Conservation (phyloP, 2,888 invertebrate species). For the Automeris io region DNA sequence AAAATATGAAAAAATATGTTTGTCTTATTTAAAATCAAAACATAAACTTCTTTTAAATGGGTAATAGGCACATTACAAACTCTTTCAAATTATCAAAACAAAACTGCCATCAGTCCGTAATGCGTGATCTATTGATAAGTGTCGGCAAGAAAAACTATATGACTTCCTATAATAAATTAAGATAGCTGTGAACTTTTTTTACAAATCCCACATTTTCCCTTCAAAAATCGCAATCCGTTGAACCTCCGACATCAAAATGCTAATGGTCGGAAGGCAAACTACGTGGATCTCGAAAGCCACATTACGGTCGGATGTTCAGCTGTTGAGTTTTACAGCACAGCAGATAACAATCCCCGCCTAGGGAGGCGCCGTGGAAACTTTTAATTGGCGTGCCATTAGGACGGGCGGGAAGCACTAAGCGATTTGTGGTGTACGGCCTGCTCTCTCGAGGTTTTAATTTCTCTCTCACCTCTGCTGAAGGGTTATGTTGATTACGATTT, state of each 20-base stretch:
- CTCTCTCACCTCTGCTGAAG: conserved; percentile 53
- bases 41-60: no score
- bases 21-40: no score
- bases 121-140: no score
- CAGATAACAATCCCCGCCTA: conserved; percentile 61
- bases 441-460: conserved; percentile 65
- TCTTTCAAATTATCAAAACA: no score
- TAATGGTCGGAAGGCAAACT: conserved; percentile 47
- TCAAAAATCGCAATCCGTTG: not conserved
- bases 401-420: conserved; percentile 71
- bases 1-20: no score
- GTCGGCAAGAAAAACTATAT: no score
- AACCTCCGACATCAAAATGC: conserved; percentile 55
- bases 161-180: no score
- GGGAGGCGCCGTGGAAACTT: conserved; percentile 66
- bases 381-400: conserved; percentile 78
- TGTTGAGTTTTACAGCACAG: conserved; percentile 69
- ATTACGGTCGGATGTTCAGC: conserved; percentile 58
- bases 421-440: conserved; percentile 75
- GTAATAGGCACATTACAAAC: no score
- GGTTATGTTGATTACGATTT: conserved; percentile 44
- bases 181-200: no score
- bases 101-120: no score
- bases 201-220: not conserved
- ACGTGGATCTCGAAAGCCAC: conserved; percentile 58